Evolutionary conservation across 2,113 vertebrate species (phyloP), one percentile per base, ranked within the genome.

Genomic region (Mirounga angustirostris): DNA sequence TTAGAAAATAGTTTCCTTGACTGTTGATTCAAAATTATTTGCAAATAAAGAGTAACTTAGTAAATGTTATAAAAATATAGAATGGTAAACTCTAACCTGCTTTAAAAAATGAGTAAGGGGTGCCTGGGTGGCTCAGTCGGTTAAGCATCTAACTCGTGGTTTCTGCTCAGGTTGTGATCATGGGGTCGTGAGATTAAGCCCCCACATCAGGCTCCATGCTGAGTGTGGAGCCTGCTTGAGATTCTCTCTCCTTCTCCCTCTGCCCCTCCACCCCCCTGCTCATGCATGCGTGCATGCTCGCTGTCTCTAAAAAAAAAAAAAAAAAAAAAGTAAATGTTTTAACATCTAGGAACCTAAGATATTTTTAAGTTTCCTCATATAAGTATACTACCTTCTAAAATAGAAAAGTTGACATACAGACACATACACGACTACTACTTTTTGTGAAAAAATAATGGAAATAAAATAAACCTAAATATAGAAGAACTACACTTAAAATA

Each of bases 1-100:
- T 86, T 92, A 61, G 52, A 79, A 95, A 90, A 82, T 30, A 87
- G 50, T 81, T 94, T 71, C 65, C 7, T 92, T 80, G 58, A 91
- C 54, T 79, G 33, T 11, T 54, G 21, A 50, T 83, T 88, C 90
- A 93, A 88, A 93, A 82, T 33, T 7, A 93, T 59, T 54, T 91
- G 80, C 58, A 78, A 36, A 63, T 85, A 80, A 93, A 95, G 26
- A 74, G 10, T 67, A 69, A 69, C 4, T 67, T 83, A 50, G 26
- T n/a, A 88, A 74, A 85, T 69, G 13, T 65, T 65, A 30, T 50
- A 74, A 85, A 93, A 87, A 65, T 65, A 93, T 43, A 85, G 82
- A 33, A 67, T 86, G 71, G 18, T 33, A 91, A 96, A 63, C 30
- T 82, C n/a, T 79, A 86, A 74, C 30, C 33, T 59, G 36, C 76